Evolutionary conservation across 2,113 vertebrate genomes (phyloP).

Genomic region (Coreoperca whiteheadi): DNA sequence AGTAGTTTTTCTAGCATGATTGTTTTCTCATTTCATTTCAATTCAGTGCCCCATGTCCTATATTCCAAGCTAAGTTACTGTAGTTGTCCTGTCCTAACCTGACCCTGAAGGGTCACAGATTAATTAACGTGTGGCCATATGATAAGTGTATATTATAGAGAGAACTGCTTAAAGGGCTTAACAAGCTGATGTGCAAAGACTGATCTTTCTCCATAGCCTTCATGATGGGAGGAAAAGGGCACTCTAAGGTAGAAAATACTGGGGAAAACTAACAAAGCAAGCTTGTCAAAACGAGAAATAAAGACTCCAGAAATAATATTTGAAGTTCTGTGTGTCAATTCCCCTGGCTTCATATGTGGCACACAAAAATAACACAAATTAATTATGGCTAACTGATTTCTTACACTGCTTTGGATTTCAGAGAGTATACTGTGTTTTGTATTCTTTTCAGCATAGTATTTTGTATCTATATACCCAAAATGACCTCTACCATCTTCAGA

Average conservation of each 20-base stretch:
- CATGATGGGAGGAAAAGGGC: too few species aligned
- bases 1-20: too few species aligned
- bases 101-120: too few species aligned
- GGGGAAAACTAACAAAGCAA: neutral
- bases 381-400: neutral
- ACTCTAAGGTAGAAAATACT: neutral
- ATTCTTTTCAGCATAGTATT: neutral
- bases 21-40: too few species aligned
- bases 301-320: neutral
- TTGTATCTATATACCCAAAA: neutral
- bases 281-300: neutral
- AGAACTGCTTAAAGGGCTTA: too few species aligned
- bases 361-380: neutral
- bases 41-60: too few species aligned
- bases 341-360: neutral
- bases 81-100: too few species aligned
- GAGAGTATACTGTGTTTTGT: neutral
- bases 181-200: too few species aligned
- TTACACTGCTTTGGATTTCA: neutral
- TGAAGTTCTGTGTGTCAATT: neutral
- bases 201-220: too few species aligned
- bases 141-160: too few species aligned
- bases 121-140: too few species aligned
- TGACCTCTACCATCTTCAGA: neutral
- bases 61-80: too few species aligned